Evolutionary conservation across 2,797 vertebrate genomes (phyloP), one percentile per base, ranked within the genome.

Genomic region (Sebastes baramenuke): DNA sequence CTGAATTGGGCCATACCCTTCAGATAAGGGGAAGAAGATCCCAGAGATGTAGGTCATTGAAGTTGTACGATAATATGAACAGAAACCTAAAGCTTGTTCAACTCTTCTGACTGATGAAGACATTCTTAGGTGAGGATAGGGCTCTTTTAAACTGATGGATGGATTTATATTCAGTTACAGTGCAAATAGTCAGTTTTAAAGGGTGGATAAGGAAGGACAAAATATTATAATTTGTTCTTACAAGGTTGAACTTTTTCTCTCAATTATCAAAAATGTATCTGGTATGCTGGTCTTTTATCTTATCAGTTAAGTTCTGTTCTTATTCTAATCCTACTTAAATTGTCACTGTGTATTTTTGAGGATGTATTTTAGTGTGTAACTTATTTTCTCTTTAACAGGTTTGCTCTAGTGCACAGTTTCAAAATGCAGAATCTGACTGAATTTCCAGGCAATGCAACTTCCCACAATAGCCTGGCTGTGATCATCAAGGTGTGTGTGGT

Each of bases 401-500:
- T 65, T 72, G 32, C 58, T 80, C 6, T 42, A 9, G 20, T 46
- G n/a, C 49, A 75, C 16, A 59, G 24, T 54, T 70, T 25, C 29
- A 89, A 72, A 62, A 96, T 96, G 95, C 90, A 89, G 65, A 95
- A 95, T 84, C 71, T 90, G 77, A 94, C 89, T 22, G 91, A 89
- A 5, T 32, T 81, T 56, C 49, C 73, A 24, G 25, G 52, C 20
- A 96, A 95, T 75, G 55, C 16, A 6, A 93, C 93, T 2, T 86
- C 87, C 22, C 42, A 67, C n/a, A 87, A 8, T n/a, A 90, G 29
- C 14, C 76, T 89, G 46, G 81, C 92, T 29, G 77, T 91, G 13
- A 93, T 93, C 25, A 79, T 96, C 65, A 95, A 96, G 69, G 91
- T 96, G 82, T 94, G 91, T 27, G 86, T 93, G 38, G 92, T 95